Conservation (phyloP, 2,113 vertebrate genomes). For the Oryzias melastigma region DNA sequence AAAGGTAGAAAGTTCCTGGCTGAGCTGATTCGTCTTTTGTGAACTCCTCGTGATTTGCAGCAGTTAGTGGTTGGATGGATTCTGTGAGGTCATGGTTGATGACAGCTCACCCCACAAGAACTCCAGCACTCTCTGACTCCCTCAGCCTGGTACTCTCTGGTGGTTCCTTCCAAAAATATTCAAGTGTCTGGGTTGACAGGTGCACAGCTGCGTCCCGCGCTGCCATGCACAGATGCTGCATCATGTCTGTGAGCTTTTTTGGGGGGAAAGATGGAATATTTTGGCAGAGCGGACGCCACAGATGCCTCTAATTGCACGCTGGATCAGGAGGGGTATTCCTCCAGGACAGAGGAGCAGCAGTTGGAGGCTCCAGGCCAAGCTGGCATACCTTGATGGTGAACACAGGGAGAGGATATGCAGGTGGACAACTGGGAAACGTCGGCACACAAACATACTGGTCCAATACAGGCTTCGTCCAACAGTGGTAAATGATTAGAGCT, state of each 20-base stretch:
- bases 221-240: constrained; percentile 54
- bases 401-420: constrained; percentile 10
- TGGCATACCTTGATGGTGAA: constrained; percentile 21
- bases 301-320: constrained; percentile 66
- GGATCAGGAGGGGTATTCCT: constrained; percentile 72
- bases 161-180: constrained; percentile 27
- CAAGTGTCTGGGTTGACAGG: constrained; percentile 27
- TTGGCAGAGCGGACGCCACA: constrained; percentile 58
- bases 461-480: constrained; percentile 38
- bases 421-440: constrained; percentile 1
- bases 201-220: constrained; percentile 56
- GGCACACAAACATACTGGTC: not conserved
- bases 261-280: constrained; percentile 26
- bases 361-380: constrained; percentile 19
- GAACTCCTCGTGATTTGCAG: constrained; percentile 35
- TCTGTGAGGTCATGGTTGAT: constrained; percentile 37
- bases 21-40: constrained; percentile 10
- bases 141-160: constrained; percentile 19
- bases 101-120: constrained; percentile 38
- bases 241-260: constrained; percentile 31
- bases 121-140: constrained; percentile 13
- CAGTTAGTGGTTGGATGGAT: constrained; percentile 33
- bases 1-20: constrained; percentile 32
- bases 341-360: constrained; percentile 32
- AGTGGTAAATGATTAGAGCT: constrained; percentile 29